phyloP scores from a whole-genome alignment of 2,888 invertebrate genomes.

The Morpho deidamia region DNA sequence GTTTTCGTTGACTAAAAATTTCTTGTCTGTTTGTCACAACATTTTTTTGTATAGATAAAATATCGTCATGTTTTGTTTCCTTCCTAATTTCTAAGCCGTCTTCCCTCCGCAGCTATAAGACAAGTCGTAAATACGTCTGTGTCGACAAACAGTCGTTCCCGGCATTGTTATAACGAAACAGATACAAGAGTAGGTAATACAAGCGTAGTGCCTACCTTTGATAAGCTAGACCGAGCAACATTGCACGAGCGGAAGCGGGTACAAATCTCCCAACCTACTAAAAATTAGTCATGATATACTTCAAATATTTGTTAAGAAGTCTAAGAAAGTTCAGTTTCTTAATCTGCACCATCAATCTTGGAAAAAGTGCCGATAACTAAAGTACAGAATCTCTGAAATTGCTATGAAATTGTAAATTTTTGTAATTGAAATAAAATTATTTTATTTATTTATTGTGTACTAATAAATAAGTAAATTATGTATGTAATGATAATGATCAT shows the following conservation, averaged over 20 bases:
- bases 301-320: too few relatives aligned
- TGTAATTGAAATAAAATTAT: too few relatives aligned
- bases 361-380: too few relatives aligned
- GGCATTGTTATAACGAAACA: conserved; percentile 16
- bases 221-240: conserved; percentile 10
- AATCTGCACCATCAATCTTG: too few relatives aligned
- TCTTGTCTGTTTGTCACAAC: background rate
- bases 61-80: background rate
- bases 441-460: too few relatives aligned
- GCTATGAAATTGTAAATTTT: too few relatives aligned
- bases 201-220: conserved; percentile 25
- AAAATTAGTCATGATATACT: too few relatives aligned
- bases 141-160: conserved; percentile 21
- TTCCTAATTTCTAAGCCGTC: conserved; percentile 11
- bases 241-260: conserved; percentile 6
- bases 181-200: conserved; percentile 23
- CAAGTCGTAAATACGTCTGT: conserved; percentile 9
- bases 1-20: background rate
- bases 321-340: too few relatives aligned
- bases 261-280: too few relatives aligned
- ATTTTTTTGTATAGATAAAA: background rate
- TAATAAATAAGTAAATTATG: too few relatives aligned
- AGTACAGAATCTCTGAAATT: too few relatives aligned
- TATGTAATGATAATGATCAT: too few relatives aligned
- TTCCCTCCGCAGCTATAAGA: conserved; percentile 12